Base-by-base conservation (phyloP, 2,888 invertebrate species). In the Apantesis nais region DNA sequence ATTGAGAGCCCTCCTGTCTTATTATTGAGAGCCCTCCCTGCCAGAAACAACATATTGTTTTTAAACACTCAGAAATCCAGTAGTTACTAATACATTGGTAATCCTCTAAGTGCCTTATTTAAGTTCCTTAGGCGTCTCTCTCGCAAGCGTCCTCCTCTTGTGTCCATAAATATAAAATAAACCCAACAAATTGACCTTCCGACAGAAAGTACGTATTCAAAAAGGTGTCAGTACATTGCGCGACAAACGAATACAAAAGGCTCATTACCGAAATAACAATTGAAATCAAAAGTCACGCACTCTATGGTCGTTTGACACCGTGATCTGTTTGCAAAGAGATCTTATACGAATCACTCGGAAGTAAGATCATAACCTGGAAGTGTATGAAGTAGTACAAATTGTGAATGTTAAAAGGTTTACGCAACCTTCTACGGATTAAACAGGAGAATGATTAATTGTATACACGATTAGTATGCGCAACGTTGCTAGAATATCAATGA, bases 271-370 rank as follows among this genome's bases (percentile, higher is more conserved):
- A 77, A 80, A 81, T 82, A 78, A 82, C 84, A 80, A 86, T 83
- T 78, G 86, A 86, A 88, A 88, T 81, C 82, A 79, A 85, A 73
- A 77, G 82, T 85, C 86, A 88, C 87, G 88, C 71, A 73, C 77
- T 83, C 80, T 76, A 82, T 82, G 76, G 81, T 66, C 71, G 69
- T 75, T 77, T 73, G 75, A 72, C 72, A 66, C 68, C 85, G 84
- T 85, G 85, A 78, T 76, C 73, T 58, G 83, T 55, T 72, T 86
- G 76, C 73, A 79, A 84, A 88, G 77, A 74, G 66, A 67, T 70
- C 62, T 63, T 74, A 72, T 72, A 75, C 73, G 78, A 82, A 78
- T 84, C 80, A 80, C 84, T 89, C 89, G 89, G 90, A 91, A 89
- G 90, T 86, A 74, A 78, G 77, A 78, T 75, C 78, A 76, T 73